A percentile compares a stretch with the other conserved stretches of the same genome.
These are phyloP conservation scores for Hiodon tergisus DNA, from an alignment of 2,113 vertebrate species.

Conservation along the genomic window DNA sequence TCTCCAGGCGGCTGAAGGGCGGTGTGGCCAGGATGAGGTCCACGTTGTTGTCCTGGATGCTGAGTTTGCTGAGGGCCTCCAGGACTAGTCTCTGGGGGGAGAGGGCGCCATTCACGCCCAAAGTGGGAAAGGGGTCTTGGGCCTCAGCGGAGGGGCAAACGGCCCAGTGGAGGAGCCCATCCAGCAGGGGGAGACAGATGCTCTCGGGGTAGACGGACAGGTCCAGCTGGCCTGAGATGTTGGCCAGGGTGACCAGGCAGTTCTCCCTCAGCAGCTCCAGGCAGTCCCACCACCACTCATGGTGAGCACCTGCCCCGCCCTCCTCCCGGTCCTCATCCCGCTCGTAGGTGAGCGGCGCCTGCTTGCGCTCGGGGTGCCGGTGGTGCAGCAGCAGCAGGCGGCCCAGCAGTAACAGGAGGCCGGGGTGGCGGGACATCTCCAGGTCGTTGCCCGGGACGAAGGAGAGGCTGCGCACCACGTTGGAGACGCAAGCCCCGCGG, in stretches of 20 bases:
- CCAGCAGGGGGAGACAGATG: slow-evolving; percentile 94
- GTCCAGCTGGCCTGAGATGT: slow-evolving; percentile 97
- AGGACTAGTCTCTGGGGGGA: slow-evolving; percentile 98
- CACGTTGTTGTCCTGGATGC: slow-evolving; percentile 99
- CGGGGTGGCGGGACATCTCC: slow-evolving; percentile 96
- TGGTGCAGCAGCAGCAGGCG: slow-evolving; percentile 92
- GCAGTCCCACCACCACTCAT: slow-evolving; percentile 99
- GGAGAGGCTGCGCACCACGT: slow-evolving; percentile 93
- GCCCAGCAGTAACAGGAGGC: slow-evolving; percentile 88
- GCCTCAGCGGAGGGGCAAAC: slow-evolving; percentile 97
- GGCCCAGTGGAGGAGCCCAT: slow-evolving; percentile 95
- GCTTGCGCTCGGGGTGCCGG: slow-evolving; percentile 92
- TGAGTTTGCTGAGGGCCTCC: slow-evolving; percentile 98
- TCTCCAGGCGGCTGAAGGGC: slow-evolving; percentile 92
- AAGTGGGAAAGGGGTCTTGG: slow-evolving; percentile 89
- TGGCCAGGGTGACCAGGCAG: slow-evolving; percentile 91
- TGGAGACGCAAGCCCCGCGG: slow-evolving; percentile 90
- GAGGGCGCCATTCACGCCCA: slow-evolving; percentile 86
- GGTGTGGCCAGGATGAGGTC: slow-evolving; percentile 97
- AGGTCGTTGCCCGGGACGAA: slow-evolving; percentile 93
- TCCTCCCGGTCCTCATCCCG: slow-evolving; percentile 95
- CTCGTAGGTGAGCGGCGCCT: slow-evolving; percentile 91
- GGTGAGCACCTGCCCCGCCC: slow-evolving; percentile 85
- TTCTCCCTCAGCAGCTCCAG: slow-evolving; percentile 93
- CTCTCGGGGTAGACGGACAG: slow-evolving; percentile 93